These are phyloP conservation scores for Uropsilus gracilis DNA, from an alignment of 2,113 vertebrate genomes.

Conservation along the genomic window DNA sequence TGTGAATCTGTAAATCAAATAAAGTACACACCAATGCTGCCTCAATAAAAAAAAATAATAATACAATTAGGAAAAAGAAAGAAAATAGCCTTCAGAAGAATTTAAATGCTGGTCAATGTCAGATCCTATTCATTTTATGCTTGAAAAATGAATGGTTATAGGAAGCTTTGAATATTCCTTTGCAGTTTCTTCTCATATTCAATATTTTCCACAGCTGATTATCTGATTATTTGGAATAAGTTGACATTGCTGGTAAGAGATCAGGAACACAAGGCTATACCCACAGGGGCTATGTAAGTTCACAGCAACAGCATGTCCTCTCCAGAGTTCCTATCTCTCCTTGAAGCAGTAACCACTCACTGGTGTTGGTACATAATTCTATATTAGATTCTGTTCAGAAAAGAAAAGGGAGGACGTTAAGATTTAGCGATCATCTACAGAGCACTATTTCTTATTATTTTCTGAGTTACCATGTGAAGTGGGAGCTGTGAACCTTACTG, in stretches of 20 bases:
- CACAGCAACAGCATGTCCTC: not conserved
- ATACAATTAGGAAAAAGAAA: no score
- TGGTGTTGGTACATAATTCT: not conserved
- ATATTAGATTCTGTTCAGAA: not conserved
- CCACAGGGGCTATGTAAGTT: not conserved
- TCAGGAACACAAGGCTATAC: not conserved
- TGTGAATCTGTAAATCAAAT: no score
- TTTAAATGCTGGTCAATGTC: not conserved
- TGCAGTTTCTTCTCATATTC: not conserved
- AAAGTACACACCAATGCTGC: no score
- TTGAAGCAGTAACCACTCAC: not conserved
- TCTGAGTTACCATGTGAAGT: not conserved
- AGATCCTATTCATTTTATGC: not conserved
- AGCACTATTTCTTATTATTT: not conserved
- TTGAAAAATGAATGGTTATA: not conserved
- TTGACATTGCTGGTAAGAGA: not conserved
- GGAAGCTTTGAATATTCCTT: not conserved
- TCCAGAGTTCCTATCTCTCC: conserved; percentile 32
- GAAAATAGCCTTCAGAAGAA: not conserved
- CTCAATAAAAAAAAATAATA: no score
- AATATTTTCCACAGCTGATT: not conserved
- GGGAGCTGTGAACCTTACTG: not conserved
- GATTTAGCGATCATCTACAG: not conserved
- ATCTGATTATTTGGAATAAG: not conserved
- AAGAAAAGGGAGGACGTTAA: not conserved